These are phyloP conservation scores for Drosophila recens DNA, from an alignment of 2,888 invertebrate species.

Conservation along the genomic window DNA sequence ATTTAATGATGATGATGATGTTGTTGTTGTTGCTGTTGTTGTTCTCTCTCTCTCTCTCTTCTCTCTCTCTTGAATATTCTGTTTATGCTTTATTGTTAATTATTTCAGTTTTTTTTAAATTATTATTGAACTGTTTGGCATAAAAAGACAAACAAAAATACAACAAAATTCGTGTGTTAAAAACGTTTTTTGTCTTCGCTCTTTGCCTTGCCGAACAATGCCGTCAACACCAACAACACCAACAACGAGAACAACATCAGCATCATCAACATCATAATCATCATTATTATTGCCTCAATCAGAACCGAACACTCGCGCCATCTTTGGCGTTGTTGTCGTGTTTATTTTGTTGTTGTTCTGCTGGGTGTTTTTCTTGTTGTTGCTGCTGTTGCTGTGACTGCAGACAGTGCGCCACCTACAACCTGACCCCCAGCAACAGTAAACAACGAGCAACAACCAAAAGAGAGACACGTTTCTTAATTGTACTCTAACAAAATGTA, in stretches of 20 bases:
- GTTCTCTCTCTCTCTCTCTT: slow-evolving; percentile 1
- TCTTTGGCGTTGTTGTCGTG: slow-evolving; percentile 67
- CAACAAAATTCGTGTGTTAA: slow-evolving; percentile 67
- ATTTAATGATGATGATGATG: slow-evolving; percentile 20
- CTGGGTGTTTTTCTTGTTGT: slow-evolving; percentile 19
- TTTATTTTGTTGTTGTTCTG: slow-evolving; percentile 16
- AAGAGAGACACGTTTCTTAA: slow-evolving; percentile 35
- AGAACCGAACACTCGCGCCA: slow-evolving; percentile 66
- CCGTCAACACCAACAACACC: slow-evolving; percentile 3
- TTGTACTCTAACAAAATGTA: slow-evolving; percentile 11
- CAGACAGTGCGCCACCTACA: slow-evolving; percentile 73
- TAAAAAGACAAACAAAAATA: slow-evolving; percentile 58
- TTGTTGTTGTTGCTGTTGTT: slow-evolving; percentile 21
- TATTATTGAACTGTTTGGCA: slow-evolving; percentile 72
- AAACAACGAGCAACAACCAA: slow-evolving; percentile 27
- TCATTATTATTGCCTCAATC: slow-evolving; percentile 27
- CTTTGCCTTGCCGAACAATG: neutral
- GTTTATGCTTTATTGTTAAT: slow-evolving; percentile 68
- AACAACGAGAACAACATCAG: slow-evolving; percentile 17
- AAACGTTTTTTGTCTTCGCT: slow-evolving; percentile 58
- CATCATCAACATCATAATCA: slow-evolving; percentile 6
- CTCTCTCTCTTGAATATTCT: slow-evolving; percentile 1
- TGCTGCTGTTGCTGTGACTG: slow-evolving; percentile 39
- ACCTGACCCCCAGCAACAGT: slow-evolving; percentile 56
- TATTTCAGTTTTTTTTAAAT: slow-evolving; percentile 76